Evolutionary conservation across 2,888 invertebrate species (phyloP).

Genomic region (Petrolisthes manimaculis): DNA sequence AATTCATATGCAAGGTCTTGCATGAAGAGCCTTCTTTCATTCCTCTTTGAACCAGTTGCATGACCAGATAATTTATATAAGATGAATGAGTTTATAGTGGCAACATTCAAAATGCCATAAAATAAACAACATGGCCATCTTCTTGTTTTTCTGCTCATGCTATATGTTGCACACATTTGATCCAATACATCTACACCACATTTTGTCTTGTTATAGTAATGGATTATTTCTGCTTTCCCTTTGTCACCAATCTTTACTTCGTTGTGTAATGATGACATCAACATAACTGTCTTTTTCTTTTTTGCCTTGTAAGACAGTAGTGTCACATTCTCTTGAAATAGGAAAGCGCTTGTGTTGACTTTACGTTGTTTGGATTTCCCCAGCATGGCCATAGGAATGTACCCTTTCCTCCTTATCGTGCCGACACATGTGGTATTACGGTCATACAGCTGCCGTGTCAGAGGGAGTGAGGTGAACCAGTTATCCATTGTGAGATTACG

Average conservation of each 20-base stretch:
- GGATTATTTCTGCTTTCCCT: slow-evolving; percentile 30
- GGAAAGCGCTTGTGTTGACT: slow-evolving; percentile 25
- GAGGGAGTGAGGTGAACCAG: slow-evolving; percentile 42
- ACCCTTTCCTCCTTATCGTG: slow-evolving; percentile 32
- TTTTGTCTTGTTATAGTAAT: slow-evolving; percentile 31
- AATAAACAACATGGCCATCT: slow-evolving; percentile 30
- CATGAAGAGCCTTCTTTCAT: too few relatives aligned
- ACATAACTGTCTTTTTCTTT: slow-evolving; percentile 23
- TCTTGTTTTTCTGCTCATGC: slow-evolving; percentile 9
- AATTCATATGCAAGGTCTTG: too few relatives aligned
- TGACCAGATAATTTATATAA: background rate
- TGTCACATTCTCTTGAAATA: slow-evolving; percentile 30
- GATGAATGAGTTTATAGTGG: slow-evolving; percentile 30
- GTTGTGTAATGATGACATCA: slow-evolving; percentile 34
- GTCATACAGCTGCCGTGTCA: slow-evolving; percentile 8
- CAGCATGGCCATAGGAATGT: slow-evolving; percentile 30
- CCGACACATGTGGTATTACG: slow-evolving; percentile 46
- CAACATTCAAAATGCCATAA: slow-evolving; percentile 27
- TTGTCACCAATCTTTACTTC: background rate
- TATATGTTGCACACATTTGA: slow-evolving; percentile 24
- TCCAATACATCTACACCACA: slow-evolving; percentile 33
- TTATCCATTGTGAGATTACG: slow-evolving; percentile 44
- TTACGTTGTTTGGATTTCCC: background rate
- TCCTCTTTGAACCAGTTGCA: too few relatives aligned
- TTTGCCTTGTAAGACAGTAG: slow-evolving; percentile 18